phyloP scores from a whole-genome alignment of 2,113 vertebrate species.

The Turnix velox region DNA sequence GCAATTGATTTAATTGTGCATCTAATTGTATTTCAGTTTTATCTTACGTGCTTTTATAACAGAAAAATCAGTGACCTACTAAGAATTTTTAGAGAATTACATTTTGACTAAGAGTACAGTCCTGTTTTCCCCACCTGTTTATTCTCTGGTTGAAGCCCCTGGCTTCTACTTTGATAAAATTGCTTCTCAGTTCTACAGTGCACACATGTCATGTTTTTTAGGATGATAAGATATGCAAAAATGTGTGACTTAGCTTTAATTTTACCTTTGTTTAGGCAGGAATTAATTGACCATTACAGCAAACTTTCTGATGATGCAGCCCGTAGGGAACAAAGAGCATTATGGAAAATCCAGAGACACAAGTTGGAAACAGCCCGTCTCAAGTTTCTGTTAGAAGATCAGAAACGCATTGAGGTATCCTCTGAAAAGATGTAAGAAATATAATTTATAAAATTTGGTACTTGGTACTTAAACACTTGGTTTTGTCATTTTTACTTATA shows the following conservation, averaged over 20 bases:
- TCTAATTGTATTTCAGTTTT: background rate
- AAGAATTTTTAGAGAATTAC: background rate
- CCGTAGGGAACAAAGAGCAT: slow-evolving; percentile 81
- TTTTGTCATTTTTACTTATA: background rate
- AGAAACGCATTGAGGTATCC: slow-evolving; percentile 74
- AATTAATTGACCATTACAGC: slow-evolving; percentile 90
- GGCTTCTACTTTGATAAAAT: background rate
- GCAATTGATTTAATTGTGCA: background rate
- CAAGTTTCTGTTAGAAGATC: slow-evolving; percentile 79
- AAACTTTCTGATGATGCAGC: slow-evolving; percentile 89
- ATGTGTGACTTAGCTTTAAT: background rate
- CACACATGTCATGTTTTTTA: background rate
- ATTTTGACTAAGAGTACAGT: background rate
- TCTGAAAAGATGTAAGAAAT: background rate
- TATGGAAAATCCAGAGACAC: slow-evolving; percentile 89
- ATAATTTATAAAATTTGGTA: background rate
- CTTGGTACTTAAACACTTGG: background rate
- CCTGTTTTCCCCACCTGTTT: background rate
- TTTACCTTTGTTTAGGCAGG: slow-evolving; percentile 77
- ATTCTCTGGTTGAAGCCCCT: background rate
- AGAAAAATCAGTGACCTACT: background rate
- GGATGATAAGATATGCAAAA: background rate
- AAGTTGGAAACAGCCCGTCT: slow-evolving; percentile 78
- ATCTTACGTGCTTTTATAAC: no score
- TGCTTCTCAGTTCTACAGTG: background rate